Evolutionary conservation across 2,113 vertebrate species (phyloP).

Genomic region (Sterrhoptilus dennistouni): DNA sequence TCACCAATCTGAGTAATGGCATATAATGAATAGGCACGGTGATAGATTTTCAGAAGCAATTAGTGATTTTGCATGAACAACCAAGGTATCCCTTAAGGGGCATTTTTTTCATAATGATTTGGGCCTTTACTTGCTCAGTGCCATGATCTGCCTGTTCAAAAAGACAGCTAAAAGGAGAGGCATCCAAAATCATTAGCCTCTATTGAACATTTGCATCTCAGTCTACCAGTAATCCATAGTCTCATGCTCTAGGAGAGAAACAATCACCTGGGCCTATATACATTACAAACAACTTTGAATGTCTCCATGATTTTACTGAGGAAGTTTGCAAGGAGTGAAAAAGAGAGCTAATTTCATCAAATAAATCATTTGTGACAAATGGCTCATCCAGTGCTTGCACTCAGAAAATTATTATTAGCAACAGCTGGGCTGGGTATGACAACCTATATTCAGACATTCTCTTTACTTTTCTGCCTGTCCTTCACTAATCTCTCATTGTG

Average conservation of each 20-base stretch:
- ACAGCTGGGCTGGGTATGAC: constrained; percentile 31
- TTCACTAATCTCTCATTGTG: constrained; percentile 34
- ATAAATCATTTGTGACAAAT: constrained; percentile 57
- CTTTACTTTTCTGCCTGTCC: constrained; percentile 27
- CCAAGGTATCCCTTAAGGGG: not conserved
- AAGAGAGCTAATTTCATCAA: constrained; percentile 32
- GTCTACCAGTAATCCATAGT: not conserved
- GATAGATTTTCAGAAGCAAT: constrained; percentile 24
- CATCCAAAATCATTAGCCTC: not conserved
- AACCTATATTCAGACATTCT: constrained; percentile 43
- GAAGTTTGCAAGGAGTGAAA: constrained; percentile 21
- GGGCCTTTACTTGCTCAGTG: not conserved
- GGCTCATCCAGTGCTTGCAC: constrained; percentile 25
- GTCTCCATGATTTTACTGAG: not conserved
- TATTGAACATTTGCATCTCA: not conserved
- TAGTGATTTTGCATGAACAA: constrained; percentile 14
- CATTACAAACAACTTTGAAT: not conserved
- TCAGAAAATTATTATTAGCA: constrained; percentile 61
- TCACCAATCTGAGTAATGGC: not conserved
- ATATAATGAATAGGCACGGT: not conserved
- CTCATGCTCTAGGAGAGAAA: not conserved
- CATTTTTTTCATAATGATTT: not conserved
- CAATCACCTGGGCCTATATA: not conserved
- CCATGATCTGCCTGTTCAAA: not conserved
- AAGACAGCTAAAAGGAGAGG: not conserved